phyloP scores from a whole-genome alignment of 2,113 vertebrate genomes.

The Numida meleagris region DNA sequence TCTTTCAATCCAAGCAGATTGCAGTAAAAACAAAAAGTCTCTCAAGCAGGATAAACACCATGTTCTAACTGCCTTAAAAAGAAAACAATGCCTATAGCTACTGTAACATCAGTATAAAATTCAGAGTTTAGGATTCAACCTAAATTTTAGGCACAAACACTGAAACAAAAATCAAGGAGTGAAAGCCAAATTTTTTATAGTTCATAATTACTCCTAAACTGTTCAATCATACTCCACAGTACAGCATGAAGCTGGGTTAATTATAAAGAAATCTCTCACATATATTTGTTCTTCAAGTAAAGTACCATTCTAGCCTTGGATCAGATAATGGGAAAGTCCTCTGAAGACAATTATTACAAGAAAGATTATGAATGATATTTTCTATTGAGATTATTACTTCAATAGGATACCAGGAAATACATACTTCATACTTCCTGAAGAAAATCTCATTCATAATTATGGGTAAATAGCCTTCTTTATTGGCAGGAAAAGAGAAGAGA shows the following conservation, averaged over 20 bases:
- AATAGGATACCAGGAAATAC: neutral
- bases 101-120: slow-evolving; percentile 1
- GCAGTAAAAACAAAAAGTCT: neutral
- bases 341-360: neutral
- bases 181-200: slow-evolving; percentile 16
- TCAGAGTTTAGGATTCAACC: slow-evolving; percentile 27
- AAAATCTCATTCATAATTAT: neutral
- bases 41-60: neutral
- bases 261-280: neutral
- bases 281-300: neutral
- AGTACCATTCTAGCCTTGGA: neutral
- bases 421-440: neutral
- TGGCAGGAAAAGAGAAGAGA: neutral
- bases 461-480: neutral
- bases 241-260: neutral
- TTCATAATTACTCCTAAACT: slow-evolving; percentile 59
- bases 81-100: neutral
- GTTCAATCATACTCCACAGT: slow-evolving; percentile 38
- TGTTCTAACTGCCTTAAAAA: slow-evolving; percentile 26
- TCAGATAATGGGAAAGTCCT: neutral
- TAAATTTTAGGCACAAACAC: slow-evolving; percentile 43
- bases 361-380: neutral
- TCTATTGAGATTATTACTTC: neutral
- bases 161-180: slow-evolving; percentile 34
- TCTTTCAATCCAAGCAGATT: neutral